A percentile compares a stretch with the other conserved stretches of the same genome.
Conservation (phyloP, 2,888 invertebrate species). For the Drosophila mettleri region DNA sequence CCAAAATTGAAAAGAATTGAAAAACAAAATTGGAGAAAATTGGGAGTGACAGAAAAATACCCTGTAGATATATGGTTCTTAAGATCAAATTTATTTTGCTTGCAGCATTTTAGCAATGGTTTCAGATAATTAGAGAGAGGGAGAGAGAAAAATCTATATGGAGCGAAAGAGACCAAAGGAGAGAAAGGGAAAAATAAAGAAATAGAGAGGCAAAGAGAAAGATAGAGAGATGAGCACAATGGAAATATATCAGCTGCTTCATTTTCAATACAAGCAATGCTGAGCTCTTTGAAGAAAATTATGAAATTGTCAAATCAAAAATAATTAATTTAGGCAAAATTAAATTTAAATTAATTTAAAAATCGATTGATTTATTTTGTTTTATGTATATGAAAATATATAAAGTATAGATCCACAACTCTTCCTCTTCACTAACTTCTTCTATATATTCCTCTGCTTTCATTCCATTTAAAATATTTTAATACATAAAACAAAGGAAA, state of each 20-base stretch:
- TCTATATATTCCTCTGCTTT: not conserved
- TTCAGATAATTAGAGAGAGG: not conserved
- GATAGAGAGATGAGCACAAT: not conserved
- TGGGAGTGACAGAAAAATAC: not conserved
- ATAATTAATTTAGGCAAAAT: too few relatives aligned
- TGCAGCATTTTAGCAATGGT: not conserved
- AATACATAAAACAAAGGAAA: too few relatives aligned
- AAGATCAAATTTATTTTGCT: not conserved
- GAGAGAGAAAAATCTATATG: not conserved
- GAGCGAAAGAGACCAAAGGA: not conserved
- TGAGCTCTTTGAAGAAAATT: too few relatives aligned
- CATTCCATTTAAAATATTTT: not conserved
- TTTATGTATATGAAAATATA: too few relatives aligned
- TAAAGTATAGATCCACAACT: too few relatives aligned
- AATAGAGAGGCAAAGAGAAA: not conserved
- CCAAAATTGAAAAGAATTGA: conserved; percentile 23
- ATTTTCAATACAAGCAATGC: not conserved
- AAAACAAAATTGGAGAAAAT: conserved; percentile 2
- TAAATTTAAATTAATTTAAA: not conserved
- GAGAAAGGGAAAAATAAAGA: not conserved
- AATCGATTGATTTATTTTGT: too few relatives aligned
- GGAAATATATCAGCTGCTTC: too few relatives aligned
- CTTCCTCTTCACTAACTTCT: too few relatives aligned
- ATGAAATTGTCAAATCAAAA: too few relatives aligned
- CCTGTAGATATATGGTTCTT: not conserved